These are phyloP conservation scores for Tenodera sinensis DNA, from an alignment of 2,888 invertebrate species.

Conservation along the genomic window DNA sequence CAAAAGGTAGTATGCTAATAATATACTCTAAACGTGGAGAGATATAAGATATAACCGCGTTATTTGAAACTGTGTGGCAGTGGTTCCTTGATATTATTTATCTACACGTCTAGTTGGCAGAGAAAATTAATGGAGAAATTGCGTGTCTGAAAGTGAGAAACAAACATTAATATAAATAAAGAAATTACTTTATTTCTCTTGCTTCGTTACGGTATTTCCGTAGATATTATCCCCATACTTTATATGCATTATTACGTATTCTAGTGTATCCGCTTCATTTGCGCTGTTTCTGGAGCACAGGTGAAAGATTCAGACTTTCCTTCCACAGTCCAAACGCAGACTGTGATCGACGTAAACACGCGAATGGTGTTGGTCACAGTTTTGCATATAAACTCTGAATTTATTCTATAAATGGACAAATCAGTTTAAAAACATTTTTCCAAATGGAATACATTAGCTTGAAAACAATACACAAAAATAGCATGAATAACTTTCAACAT, in stretches of 20 bases:
- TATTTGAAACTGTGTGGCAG: neutral
- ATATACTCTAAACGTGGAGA: neutral
- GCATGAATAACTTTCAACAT: no score
- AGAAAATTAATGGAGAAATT: neutral
- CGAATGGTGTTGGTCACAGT: no score
- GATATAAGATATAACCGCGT: neutral
- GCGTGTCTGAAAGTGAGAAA: neutral
- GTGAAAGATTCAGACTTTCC: no score
- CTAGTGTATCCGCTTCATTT: neutral
- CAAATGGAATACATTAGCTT: no score
- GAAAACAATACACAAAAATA: no score
- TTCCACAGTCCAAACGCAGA: no score
- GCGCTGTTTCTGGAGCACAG: no score
- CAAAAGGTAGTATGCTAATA: neutral
- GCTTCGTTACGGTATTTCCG: neutral
- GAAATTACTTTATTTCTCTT: neutral
- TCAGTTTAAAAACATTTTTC: no score
- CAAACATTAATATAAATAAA: neutral
- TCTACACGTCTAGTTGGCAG: neutral
- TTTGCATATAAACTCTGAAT: no score
- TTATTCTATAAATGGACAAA: no score
- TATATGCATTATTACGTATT: neutral
- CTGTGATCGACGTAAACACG: no score
- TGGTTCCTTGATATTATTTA: neutral
- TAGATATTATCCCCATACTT: neutral